phyloP scores from a whole-genome alignment of 2,113 vertebrate genomes.

The Thermophis baileyi region DNA sequence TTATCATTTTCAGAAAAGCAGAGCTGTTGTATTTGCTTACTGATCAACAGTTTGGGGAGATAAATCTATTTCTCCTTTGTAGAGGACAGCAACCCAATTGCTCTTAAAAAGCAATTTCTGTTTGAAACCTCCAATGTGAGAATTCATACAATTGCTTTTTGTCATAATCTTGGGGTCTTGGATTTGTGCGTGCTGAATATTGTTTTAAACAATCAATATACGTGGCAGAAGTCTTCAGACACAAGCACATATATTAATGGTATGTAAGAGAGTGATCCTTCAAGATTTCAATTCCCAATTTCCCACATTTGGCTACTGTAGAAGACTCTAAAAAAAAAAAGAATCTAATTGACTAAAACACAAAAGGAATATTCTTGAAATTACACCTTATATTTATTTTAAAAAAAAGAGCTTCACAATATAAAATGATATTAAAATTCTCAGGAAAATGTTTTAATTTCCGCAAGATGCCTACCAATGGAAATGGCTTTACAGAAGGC shows the following conservation, averaged over 20 bases:
- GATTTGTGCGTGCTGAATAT: neutral
- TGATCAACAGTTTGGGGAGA: neutral
- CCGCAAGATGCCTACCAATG: neutral
- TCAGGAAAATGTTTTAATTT: neutral
- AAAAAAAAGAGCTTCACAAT: neutral
- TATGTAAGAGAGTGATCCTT: neutral
- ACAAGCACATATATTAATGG: neutral
- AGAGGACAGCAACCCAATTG: neutral
- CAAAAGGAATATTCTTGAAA: conserved; percentile 21
- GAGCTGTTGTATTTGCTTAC: neutral
- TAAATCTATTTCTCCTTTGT: neutral
- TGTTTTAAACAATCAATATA: neutral
- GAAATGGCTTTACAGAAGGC: neutral
- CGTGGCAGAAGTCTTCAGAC: neutral
- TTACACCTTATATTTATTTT: neutral
- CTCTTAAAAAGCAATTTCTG: neutral
- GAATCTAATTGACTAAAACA: neutral
- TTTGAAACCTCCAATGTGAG: neutral
- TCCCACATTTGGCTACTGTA: conserved; percentile 12
- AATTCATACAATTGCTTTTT: neutral
- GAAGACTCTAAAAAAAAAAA: neutral
- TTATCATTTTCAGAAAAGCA: neutral
- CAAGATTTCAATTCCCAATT: conserved; percentile 24
- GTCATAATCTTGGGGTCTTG: neutral
- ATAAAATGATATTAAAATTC: neutral